Evolutionary conservation across 1,140 invertebrate genomes (phyloP).

Genomic region (Heliconius himera): DNA sequence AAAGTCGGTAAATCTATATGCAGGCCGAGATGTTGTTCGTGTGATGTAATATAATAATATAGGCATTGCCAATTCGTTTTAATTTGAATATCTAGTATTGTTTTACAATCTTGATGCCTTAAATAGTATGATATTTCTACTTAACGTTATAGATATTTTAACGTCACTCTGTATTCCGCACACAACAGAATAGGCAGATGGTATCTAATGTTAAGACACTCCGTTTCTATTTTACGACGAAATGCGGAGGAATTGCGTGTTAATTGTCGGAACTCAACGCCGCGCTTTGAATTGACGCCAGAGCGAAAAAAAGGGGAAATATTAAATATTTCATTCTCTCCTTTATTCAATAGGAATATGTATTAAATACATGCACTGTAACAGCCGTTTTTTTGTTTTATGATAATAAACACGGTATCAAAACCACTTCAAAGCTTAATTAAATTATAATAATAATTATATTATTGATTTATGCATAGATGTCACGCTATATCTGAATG

Average conservation of each 20-base stretch:
- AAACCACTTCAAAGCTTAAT: not conserved
- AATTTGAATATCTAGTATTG: not conserved
- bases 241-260: no score
- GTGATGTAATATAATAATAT: not conserved
- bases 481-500: constrained; percentile 1
- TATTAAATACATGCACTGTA: not conserved
- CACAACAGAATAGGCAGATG: no score
- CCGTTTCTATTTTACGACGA: no score
- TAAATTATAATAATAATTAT: not conserved
- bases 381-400: not conserved
- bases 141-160: no score
- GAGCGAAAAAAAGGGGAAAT: no score
- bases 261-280: no score
- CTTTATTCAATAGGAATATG: no score
- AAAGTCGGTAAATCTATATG: constrained; percentile 8
- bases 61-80: constrained; percentile 1
- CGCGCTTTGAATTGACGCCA: no score
- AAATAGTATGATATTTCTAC: not conserved
- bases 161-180: no score
- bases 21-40: constrained; percentile 1
- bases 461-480: not conserved
- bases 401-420: not conserved
- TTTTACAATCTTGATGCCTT: not conserved
- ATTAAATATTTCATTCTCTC: no score
- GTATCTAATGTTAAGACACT: no score